Conservation (phyloP, 2,888 invertebrate species). For the Pinctada fucata region DNA sequence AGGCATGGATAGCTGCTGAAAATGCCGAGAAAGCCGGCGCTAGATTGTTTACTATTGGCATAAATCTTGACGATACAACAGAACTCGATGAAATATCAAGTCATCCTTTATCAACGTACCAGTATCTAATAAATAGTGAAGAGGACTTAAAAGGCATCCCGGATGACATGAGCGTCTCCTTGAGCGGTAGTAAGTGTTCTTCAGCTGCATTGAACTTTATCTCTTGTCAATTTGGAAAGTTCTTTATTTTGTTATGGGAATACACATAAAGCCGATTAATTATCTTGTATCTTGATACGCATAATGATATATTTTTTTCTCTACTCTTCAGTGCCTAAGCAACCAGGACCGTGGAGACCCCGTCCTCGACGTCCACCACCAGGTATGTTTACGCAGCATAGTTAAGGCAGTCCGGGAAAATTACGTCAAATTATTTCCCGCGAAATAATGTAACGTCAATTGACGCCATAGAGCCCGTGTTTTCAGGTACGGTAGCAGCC, state of each 20-base stretch:
- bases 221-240: too few species aligned
- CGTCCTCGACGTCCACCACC: neutral
- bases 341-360: neutral
- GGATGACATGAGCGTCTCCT: constrained; percentile 32
- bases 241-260: too few species aligned
- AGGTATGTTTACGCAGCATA: neutral
- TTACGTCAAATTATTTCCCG: too few species aligned
- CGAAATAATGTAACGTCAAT: too few species aligned
- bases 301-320: neutral
- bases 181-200: constrained; percentile 48
- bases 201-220: neutral
- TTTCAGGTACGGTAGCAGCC: too few species aligned
- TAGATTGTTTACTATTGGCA: too few species aligned
- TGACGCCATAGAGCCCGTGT: too few species aligned
- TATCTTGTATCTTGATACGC: neutral
- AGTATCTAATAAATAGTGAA: constrained; percentile 33
- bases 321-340: neutral
- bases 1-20: too few species aligned
- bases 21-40: too few species aligned
- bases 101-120: neutral
- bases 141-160: constrained; percentile 11
- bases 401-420: too few species aligned
- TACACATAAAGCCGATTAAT: neutral
- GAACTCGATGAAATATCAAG: too few species aligned
- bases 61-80: too few species aligned